A percentile compares a stretch with the other conserved stretches of the same genome.
These are phyloP conservation scores for Ceratina japonica DNA, from an alignment of 1,140 invertebrate genomes.

Conservation along the genomic window DNA sequence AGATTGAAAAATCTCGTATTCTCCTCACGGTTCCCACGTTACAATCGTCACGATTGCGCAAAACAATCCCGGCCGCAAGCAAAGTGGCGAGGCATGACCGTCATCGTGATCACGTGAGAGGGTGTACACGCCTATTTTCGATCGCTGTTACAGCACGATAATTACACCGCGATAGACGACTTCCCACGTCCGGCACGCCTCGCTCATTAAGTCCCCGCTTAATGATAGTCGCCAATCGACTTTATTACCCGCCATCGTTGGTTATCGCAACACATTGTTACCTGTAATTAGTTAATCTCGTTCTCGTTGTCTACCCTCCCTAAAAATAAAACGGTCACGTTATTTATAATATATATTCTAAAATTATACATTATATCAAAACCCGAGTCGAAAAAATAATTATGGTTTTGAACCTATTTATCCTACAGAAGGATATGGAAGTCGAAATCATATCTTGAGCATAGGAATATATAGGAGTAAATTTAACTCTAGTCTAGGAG, in stretches of 20 bases:
- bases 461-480: too few species aligned
- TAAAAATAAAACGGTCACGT: not conserved
- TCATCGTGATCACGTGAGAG: conserved; percentile 51
- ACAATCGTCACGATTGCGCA: not conserved
- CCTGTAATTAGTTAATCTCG: conserved; percentile 48
- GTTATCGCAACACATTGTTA: conserved; percentile 21
- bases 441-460: too few species aligned
- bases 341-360: too few species aligned
- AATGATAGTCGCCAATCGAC: conserved; percentile 68
- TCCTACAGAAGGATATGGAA: too few species aligned
- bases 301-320: not conserved
- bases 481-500: too few species aligned
- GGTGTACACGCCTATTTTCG: conserved; percentile 61
- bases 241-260: conserved; percentile 25
- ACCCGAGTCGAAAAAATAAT: too few species aligned
- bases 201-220: conserved; percentile 72
- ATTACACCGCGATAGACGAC: conserved; percentile 64
- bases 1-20: not conserved
- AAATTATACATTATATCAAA: not conserved
- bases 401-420: too few species aligned
- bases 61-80: conserved; percentile 7
- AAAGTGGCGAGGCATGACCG: conserved; percentile 29
- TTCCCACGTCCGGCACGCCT: conserved; percentile 71
- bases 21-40: conserved; percentile 20
- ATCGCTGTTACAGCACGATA: conserved; percentile 66